These are phyloP conservation scores for Plectrocnemia conspersa DNA, from an alignment of 1,140 invertebrate genomes.

Conservation along the genomic window DNA sequence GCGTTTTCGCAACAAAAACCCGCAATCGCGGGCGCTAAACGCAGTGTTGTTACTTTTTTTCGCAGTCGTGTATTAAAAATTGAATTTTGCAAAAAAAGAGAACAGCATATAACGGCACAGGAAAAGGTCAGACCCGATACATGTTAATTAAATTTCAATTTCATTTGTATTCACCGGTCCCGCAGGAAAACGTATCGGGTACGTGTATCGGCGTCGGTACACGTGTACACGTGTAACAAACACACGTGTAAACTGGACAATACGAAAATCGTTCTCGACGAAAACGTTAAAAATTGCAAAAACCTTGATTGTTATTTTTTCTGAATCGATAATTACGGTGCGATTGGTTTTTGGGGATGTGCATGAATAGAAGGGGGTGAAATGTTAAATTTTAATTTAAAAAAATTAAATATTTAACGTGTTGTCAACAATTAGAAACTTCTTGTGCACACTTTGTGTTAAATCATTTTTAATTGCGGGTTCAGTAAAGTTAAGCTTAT, in stretches of 20 bases:
- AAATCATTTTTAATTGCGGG: no score
- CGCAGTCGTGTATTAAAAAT: no score
- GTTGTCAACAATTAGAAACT: no score
- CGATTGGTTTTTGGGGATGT: slow-evolving; percentile 1
- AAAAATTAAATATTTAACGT: not conserved
- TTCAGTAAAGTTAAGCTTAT: not conserved
- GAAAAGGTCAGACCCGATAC: no score
- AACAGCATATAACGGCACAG: no score
- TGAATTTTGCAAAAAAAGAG: no score
- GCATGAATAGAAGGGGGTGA: not conserved
- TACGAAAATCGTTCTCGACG: slow-evolving; percentile 6
- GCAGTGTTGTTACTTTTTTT: no score
- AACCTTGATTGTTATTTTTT: slow-evolving; percentile 19
- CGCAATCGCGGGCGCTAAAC: no score
- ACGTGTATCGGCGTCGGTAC: slow-evolving; percentile 3
- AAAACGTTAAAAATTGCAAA: slow-evolving; percentile 21
- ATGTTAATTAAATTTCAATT: slow-evolving; percentile 16
- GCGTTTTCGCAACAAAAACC: no score
- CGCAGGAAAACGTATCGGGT: slow-evolving; percentile 6
- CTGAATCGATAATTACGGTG: slow-evolving; percentile 20
- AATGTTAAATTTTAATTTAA: not conserved
- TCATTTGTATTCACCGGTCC: slow-evolving; percentile 1
- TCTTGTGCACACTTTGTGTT: no score
- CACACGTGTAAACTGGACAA: no score
- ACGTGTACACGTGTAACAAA: no score